phyloP scores from a whole-genome alignment of 1,140 invertebrate genomes.

The Camponotus pennsylvanicus region DNA sequence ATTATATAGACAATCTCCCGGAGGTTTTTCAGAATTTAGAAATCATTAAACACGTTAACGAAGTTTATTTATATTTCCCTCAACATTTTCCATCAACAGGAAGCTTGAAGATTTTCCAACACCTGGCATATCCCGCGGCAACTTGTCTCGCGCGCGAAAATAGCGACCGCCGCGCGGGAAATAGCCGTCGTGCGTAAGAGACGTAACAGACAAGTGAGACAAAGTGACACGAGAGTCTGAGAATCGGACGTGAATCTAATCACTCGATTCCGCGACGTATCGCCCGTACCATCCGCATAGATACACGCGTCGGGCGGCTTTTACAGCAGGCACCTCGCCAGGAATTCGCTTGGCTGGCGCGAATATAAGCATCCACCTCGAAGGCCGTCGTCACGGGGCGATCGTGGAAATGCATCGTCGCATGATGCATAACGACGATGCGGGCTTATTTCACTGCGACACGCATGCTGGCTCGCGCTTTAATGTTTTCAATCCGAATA shows the following conservation, averaged over 20 bases:
- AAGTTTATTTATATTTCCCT: background rate
- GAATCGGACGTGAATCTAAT: background rate
- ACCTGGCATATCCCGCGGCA: background rate
- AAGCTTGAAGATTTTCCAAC: constrained; percentile 33
- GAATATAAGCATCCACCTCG: constrained; percentile 36
- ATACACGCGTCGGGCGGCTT: constrained; percentile 12
- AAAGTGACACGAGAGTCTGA: background rate
- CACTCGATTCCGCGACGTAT: constrained; percentile 17
- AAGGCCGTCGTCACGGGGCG: constrained; percentile 48
- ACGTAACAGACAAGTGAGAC: background rate
- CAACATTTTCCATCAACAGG: background rate
- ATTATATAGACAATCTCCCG: no score
- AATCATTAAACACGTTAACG: constrained; percentile 6
- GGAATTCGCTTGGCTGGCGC: constrained; percentile 72
- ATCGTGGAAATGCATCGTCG: constrained; percentile 71
- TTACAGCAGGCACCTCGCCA: constrained; percentile 66
- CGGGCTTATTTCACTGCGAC: constrained; percentile 66
- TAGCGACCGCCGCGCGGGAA: constrained; percentile 1
- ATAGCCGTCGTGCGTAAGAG: constrained; percentile 4
- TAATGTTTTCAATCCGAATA: constrained; percentile 2
- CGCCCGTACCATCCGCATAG: no score
- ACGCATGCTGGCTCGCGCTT: background rate
- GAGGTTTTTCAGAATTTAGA: background rate
- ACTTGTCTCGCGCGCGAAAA: constrained; percentile 32
- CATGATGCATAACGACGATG: constrained; percentile 62